phyloP scores from a whole-genome alignment of 1,140 invertebrate genomes.

The Drosophila suzukii region DNA sequence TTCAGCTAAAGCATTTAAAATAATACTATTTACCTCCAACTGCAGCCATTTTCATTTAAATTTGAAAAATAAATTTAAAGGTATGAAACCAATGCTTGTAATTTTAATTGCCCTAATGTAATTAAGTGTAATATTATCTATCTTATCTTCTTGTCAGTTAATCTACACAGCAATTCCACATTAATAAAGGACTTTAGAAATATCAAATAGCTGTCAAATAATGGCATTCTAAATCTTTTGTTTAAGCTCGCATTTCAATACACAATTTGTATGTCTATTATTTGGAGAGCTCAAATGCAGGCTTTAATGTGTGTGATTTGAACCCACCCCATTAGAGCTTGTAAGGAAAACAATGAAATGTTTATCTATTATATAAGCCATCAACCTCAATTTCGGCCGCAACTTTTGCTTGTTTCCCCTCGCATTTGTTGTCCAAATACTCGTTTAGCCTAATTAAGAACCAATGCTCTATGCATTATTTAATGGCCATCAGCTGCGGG shows the following conservation, averaged over 20 bases:
- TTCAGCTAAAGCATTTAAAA: too few species aligned
- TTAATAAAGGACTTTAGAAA: not conserved
- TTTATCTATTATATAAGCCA: constrained; percentile 6
- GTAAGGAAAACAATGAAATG: constrained; percentile 1
- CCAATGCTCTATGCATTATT: constrained; percentile 60
- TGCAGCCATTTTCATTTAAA: too few species aligned
- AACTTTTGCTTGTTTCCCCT: constrained; percentile 22
- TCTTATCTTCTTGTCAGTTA: too few species aligned
- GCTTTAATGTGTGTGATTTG: not conserved
- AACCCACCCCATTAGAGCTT: not conserved
- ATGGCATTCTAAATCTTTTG: not conserved
- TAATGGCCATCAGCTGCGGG: constrained; percentile 36
- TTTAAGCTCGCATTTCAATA: not conserved
- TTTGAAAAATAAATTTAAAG: too few species aligned
- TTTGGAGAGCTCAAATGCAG: not conserved
- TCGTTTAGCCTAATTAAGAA: constrained; percentile 63
- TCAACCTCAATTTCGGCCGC: constrained; percentile 4
- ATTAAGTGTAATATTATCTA: too few species aligned
- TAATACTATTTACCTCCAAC: too few species aligned
- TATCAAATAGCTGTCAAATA: not conserved
- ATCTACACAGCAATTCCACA: too few species aligned
- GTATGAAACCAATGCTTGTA: too few species aligned
- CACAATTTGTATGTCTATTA: not conserved
- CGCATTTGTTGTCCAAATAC: constrained; percentile 44
- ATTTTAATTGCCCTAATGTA: too few species aligned